Percentiles rank a stretch among this genome's conserved stretches.
phyloP scores from a whole-genome alignment of 2,888 invertebrate species.

The Malthinus seriepunctatus region DNA sequence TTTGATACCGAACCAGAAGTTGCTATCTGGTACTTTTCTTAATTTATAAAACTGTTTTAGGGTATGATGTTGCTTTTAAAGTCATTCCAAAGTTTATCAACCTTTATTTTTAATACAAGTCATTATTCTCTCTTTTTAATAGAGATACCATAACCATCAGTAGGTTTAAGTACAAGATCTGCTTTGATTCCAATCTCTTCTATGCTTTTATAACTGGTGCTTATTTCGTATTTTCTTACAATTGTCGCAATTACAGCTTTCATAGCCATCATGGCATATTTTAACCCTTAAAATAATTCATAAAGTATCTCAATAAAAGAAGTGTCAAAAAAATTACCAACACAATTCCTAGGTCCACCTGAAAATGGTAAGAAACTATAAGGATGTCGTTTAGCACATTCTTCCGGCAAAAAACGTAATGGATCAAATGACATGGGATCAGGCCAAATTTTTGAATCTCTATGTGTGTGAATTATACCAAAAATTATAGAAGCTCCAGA shows the following conservation, averaged over 20 bases:
- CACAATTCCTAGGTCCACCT: constrained; percentile 11
- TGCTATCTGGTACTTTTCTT: too few species aligned
- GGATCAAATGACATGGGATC: constrained; percentile 15
- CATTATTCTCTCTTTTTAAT: too few species aligned
- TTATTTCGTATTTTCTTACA: constrained; percentile 46
- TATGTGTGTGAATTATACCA: background rate
- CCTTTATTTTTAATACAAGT: too few species aligned
- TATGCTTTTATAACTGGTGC: constrained; percentile 39
- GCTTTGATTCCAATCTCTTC: constrained; percentile 37
- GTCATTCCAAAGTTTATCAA: too few species aligned
- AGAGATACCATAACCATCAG: too few species aligned
- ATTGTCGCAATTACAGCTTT: constrained; percentile 51
- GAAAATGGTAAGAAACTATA: constrained; percentile 8
- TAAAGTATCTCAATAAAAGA: background rate
- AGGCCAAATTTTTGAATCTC: constrained; percentile 1
- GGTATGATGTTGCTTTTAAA: too few species aligned
- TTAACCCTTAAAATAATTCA: constrained; percentile 42
- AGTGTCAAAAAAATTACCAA: background rate
- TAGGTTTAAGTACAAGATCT: constrained; percentile 35
- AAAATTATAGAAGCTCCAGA: background rate
- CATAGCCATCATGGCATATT: constrained; percentile 55
- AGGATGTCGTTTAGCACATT: constrained; percentile 9
- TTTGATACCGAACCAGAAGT: too few species aligned
- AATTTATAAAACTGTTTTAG: too few species aligned
- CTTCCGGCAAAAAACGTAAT: constrained; percentile 11